Evolutionary conservation across 1,140 invertebrate species (phyloP), one percentile per base, ranked within the genome.

Genomic region (Zaprionus ornatus): DNA sequence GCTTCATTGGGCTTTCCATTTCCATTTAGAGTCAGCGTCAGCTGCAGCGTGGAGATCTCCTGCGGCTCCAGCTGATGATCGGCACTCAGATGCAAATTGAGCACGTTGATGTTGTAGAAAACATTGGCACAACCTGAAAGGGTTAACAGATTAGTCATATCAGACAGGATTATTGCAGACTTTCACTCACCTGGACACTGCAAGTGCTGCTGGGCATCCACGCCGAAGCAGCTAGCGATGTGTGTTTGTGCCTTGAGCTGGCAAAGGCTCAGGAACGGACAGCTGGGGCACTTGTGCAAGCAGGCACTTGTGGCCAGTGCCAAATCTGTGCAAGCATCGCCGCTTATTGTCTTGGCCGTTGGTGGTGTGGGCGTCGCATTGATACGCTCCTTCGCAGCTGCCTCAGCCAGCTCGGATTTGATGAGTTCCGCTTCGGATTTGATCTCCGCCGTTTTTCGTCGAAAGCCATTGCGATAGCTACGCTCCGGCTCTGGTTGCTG

Each of bases 1-100:
- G 50, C 40, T 3, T 74, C 69, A 35, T 4, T 59, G 3, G 45
- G 12, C 6, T 71, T 72, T 12, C 29, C 56, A 2, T 54, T 60
- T 6, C n/a, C 40, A 42, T 42, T 42, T 2, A 79, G 13, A 12
- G 52, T 21, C 1, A 45, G 23, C 10, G 77, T 5, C 9, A 92
- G 61, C 21, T 78, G 15, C n/a, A 92, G 52, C 9, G 76, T 29
- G 12, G 62, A 7, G 9, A 81, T 64, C 42, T 94, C 93, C 40
- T 80, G 79, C 61, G 83, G 86, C 21, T 74, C 78, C 63, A 94
- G 86, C 48, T 92, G 86, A 76, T 94, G 93, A 73, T 94, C 93
- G 72, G 93, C 77, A 25, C 92, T 83, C 1, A 94, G 88, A 82
- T 94, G 94, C 21, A 93, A 74, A 45, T 93, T 77, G 15, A 94